Base-by-base conservation (phyloP, 2,888 invertebrate species). In the Callimorpha dominula region DNA sequence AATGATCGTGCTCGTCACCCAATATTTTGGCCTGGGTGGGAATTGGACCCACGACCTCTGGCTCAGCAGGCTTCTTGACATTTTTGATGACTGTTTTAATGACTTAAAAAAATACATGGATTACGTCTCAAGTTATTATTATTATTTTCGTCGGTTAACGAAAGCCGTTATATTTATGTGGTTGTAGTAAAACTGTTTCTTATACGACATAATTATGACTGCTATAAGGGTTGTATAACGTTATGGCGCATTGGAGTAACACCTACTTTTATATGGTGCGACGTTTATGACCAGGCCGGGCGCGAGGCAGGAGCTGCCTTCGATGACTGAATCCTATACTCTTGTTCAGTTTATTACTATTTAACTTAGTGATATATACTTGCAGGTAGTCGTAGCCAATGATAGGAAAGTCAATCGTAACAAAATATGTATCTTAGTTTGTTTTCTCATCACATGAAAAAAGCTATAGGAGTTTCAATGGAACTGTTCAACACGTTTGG, bases 201-300 rank as follows among this genome's bases (percentile, higher is more conserved):
- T 60, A 60, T 60, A 60, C 60, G 60, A 60, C 31, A 31, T 60
- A 60, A 60, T 60, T 60, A 60, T 60, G 31, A 60, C 31, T 60
- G 43, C 43, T 60, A 60, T 57, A 57, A 20, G 57, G 57, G 31
- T 5, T 57, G 57, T 57, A 57, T 60, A 60, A 60, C 14, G 60
- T 31, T 60, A 60, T 31, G 7, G 31, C 60, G 6, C 31, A 31
- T 31, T 60, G 60, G 0, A 31, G 60, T 60, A 60, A 31, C 60
- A 60, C 60, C 31, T 60, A 14, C 31, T 60, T 60, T 31, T 60
- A 60, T 60, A 14, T 60, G 31, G 60, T 60, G 31, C 20, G 20
- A 60, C 31, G 60, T 60, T 60, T 60, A 60, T 60, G 60, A 60
- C 60, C 60, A 31, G 60, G 20, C 31, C 31, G 60, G 14, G 60